Base-by-base conservation (phyloP, 2,113 vertebrate species). In the Sapajus apella region DNA sequence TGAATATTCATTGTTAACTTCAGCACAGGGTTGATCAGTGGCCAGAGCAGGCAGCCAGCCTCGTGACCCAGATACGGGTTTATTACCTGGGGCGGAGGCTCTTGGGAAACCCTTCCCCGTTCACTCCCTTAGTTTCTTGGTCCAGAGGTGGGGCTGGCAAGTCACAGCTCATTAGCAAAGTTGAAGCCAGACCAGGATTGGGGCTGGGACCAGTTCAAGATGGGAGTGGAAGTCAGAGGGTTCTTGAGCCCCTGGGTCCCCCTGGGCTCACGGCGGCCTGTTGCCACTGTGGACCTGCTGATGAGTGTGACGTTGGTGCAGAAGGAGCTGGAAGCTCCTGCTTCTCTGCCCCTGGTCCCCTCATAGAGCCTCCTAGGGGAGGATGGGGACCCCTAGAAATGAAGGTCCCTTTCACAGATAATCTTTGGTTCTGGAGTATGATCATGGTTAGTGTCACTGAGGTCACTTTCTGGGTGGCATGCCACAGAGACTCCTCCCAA, bases 1-100 rank as follows among this genome's bases (percentile, higher is more conserved):
- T 96, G 95, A 95, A 96, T 97, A 95, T 97, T 96, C 94, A 96
- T 87, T 3, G 13, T 2, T 0, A 70, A 55, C 89, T 82, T 35
- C 4, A 43, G 68, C 80, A 8, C 14, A 68, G 47, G 83, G 64
- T 35, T 47, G 93, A 17, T 61, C 72, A 0, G 37, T 61, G 95
- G 91, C 96, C 2, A 10, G 88, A 37, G 77, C 77, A 25, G 84
- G 80, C 75, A 40, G 18, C 87, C 61, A 10, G 35, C 43, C 88
- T n/a, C 20, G 0, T 96, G 97, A 97, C 97, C 97, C 97, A 96
- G 94, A 95, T 95, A n/a, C 5, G 0, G 37, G 75, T 3, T 0
- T 2, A 16, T 27, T 7, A 35, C 23, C 72, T 0, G 3, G 72
- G 79, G 70, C 30, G 47, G 50, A 21, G 50, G 70, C 86, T 52